A percentile compares a stretch with the other conserved stretches of the same genome.
Evolutionary conservation across 37 sponge, comb jelly and placozoan species (phyloP).

Genomic region (Spongia lamella): DNA sequence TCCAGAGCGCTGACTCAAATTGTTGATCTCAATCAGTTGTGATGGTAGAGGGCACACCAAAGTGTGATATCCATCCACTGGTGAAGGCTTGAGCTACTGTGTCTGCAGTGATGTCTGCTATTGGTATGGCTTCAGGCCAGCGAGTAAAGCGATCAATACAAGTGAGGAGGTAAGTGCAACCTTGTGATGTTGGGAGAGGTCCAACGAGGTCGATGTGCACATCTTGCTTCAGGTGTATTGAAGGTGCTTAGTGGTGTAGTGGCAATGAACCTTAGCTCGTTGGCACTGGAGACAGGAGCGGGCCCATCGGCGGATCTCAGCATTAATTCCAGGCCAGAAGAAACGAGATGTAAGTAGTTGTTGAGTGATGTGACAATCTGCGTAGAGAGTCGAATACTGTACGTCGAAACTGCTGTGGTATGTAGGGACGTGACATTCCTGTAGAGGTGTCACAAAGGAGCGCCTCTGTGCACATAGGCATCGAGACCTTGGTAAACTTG

Average conservation of each 20-base stretch:
- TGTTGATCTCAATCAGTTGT: constrained; percentile 58
- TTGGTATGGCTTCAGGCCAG: constrained; percentile 49
- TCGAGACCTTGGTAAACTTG: not conserved
- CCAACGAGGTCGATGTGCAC: constrained; percentile 55
- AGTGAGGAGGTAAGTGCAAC: constrained; percentile 36
- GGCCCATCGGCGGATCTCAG: constrained; percentile 33
- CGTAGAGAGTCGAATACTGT: constrained; percentile 29
- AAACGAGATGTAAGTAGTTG: constrained; percentile 25
- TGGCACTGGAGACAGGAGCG: constrained; percentile 41
- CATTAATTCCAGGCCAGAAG: constrained; percentile 54
- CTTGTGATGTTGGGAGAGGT: constrained; percentile 36
- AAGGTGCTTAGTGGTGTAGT: constrained; percentile 13
- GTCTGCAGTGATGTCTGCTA: constrained; percentile 30
- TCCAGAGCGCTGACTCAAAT: constrained; percentile 51
- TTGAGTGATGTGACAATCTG: constrained; percentile 39
- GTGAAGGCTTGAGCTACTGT: constrained; percentile 47
- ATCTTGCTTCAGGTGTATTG: constrained; percentile 22
- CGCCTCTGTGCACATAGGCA: not conserved
- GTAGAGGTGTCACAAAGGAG: constrained; percentile 40
- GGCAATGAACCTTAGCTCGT: constrained; percentile 35
- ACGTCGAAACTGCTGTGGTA: constrained; percentile 20
- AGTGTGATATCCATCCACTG: constrained; percentile 48
- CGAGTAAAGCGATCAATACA: constrained; percentile 44
- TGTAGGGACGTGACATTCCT: constrained; percentile 27
- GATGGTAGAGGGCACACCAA: constrained; percentile 58